phyloP scores from a whole-genome alignment of 2,888 invertebrate species.

The Drosophila recens region DNA sequence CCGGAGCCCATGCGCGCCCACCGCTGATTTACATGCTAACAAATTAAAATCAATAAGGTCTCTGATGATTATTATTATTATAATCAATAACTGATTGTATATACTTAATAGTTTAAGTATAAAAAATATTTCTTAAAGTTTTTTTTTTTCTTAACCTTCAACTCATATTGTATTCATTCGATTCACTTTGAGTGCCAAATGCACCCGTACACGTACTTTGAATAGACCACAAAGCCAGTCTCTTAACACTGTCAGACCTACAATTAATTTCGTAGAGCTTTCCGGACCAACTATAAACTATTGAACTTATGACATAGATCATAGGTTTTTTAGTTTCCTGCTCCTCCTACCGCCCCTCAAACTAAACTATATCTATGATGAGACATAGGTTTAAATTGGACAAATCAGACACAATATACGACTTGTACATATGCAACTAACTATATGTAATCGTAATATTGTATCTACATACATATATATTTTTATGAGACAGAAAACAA shows the following conservation, averaged over 20 bases:
- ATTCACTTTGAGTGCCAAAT: constrained; percentile 52
- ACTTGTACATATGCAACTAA: constrained; percentile 29
- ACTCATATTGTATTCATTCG: constrained; percentile 5
- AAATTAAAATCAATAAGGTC: too few species aligned
- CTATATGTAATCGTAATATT: constrained; percentile 14
- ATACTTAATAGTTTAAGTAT: neutral
- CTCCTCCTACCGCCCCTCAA: neutral
- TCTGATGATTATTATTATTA: neutral
- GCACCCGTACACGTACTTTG: constrained; percentile 18
- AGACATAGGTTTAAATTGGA: constrained; percentile 30
- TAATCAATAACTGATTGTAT: neutral
- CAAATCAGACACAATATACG: constrained; percentile 22
- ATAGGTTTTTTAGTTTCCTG: constrained; percentile 1
- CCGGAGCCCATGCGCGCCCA: too few species aligned
- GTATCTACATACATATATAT: constrained; percentile 30
- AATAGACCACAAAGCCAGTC: constrained; percentile 3
- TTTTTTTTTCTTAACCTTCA: neutral
- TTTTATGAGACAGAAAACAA: constrained; percentile 24
- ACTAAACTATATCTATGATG: neutral
- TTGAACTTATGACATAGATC: constrained; percentile 12
- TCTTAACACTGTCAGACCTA: constrained; percentile 1
- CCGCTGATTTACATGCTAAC: too few species aligned
- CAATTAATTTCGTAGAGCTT: constrained; percentile 23
- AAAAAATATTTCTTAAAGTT: neutral
- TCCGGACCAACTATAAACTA: constrained; percentile 51